Evolutionary conservation across 2,797 vertebrate species (phyloP).

Genomic region (Hippoglossus hippoglossus): DNA sequence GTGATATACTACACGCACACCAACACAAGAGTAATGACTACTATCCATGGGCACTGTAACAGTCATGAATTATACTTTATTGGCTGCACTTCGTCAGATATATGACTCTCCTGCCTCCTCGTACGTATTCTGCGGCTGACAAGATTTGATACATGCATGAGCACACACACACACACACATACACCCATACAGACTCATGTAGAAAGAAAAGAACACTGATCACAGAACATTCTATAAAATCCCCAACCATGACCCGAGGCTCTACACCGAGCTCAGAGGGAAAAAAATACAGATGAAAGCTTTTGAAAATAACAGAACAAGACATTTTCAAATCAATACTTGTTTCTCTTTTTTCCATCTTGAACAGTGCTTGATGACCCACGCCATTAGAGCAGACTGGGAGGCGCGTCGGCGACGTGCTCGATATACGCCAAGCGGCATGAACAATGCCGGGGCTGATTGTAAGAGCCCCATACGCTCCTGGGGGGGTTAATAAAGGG

Average conservation of each 20-base stretch:
- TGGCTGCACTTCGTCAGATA: conserved; percentile 79
- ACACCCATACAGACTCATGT: conserved; percentile 15
- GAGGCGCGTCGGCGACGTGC: conserved; percentile 41
- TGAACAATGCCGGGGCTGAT: conserved; percentile 72
- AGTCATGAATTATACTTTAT: conserved; percentile 83
- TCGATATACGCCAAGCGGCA: conserved; percentile 38
- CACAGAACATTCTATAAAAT: conserved; percentile 67
- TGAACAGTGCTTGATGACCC: conserved; percentile 77
- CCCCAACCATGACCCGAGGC: conserved; percentile 66
- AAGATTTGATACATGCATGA: conserved; percentile 73
- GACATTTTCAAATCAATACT: conserved; percentile 82
- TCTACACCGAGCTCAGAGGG: conserved; percentile 19
- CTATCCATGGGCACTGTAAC: conserved; percentile 77
- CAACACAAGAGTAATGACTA: conserved; percentile 81
- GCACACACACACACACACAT: conserved; percentile 12
- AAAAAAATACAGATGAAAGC: conserved; percentile 67
- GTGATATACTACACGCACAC: conserved; percentile 71
- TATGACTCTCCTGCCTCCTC: conserved; percentile 75
- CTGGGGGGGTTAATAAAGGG: conserved; percentile 74
- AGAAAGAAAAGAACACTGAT: conserved; percentile 50
- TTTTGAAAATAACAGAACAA: conserved; percentile 79
- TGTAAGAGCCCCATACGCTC: conserved; percentile 62
- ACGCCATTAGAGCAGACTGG: conserved; percentile 65
- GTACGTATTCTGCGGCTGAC: conserved; percentile 70
- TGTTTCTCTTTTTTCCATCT: conserved; percentile 48